Conservation (phyloP, 2,888 invertebrate genomes). For the Neoaliturus tenellus region DNA sequence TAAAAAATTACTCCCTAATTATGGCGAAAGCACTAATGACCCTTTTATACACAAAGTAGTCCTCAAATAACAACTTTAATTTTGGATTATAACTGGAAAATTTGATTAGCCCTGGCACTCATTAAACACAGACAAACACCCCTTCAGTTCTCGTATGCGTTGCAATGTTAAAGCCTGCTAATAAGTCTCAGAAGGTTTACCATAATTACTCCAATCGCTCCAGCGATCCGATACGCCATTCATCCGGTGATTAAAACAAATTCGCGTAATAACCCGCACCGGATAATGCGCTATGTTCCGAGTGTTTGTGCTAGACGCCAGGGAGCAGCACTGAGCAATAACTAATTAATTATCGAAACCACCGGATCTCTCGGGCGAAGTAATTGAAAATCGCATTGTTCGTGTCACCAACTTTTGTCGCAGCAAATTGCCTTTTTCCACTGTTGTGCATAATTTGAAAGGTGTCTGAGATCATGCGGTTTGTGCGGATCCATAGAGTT, state of each 20-base stretch:
- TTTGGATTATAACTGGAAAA: too few species aligned
- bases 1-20: too few species aligned
- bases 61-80: too few species aligned
- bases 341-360: slow-evolving; percentile 9
- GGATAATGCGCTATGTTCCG: background rate
- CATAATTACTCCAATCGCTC: background rate
- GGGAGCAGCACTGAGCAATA: background rate
- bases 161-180: background rate
- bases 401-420: background rate
- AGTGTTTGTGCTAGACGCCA: background rate
- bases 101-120: too few species aligned
- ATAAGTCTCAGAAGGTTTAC: background rate
- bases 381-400: background rate
- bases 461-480: slow-evolving; percentile 34
- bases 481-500: background rate
- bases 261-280: background rate
- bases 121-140: too few species aligned
- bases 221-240: background rate
- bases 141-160: background rate
- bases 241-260: background rate
- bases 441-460: slow-evolving; percentile 26
- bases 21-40: too few species aligned
- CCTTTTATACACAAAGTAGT: too few species aligned
- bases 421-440: slow-evolving; percentile 23
- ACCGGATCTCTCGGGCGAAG: background rate